Evolutionary conservation across 2,113 vertebrate genomes (phyloP), one percentile per base, ranked within the genome.

Genomic region (Diadophis punctatus): DNA sequence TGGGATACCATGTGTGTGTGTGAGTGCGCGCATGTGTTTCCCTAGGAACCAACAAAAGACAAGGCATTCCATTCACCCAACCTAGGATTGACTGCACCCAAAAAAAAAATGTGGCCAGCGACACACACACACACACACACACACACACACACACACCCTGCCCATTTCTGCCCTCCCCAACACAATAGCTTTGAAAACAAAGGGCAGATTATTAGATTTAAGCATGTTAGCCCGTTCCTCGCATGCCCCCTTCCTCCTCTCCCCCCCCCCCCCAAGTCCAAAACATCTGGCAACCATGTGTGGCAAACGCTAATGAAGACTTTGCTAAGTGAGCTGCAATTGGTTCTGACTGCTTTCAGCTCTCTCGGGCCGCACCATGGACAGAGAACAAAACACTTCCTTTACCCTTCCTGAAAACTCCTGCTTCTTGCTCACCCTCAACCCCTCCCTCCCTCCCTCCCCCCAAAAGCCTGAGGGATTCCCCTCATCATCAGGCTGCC

Each of bases 271-370:
- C 97, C 98, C 97, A 96, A 97, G 97, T 96, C 94, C 97, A 51
- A 97, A 98, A 99, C 99, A 99, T 99, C 99, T 99, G 99, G 99
- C 98, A 96, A 96, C 98, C 99, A 99, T 99, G 98, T 99, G 99
- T 98, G 98, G 98, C 96, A 96, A 97, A 98, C 97, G 98, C 98
- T 99, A 99, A 99, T 99, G 98, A 98, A 98, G 98, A 98, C 98
- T 98, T 99, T 99, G 98, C 98, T 98, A 98, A 98, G 98, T 94
- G 96, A 98, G 97, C 98, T 97, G 98, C 98, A 99, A 98, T 99
- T 99, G 99, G 98, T 98, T 97, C 98, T 96, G 97, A 98, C 98
- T 98, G 98, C 98, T 92, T 95, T 95, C 94, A 95, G 97, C 97
- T 97, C 98, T 98, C 96, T 97, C 55, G 95, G 97, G 94, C 93